These are phyloP conservation scores for Mesocricetus auratus DNA, from an alignment of 2,113 vertebrate genomes.

Conservation along the genomic window DNA sequence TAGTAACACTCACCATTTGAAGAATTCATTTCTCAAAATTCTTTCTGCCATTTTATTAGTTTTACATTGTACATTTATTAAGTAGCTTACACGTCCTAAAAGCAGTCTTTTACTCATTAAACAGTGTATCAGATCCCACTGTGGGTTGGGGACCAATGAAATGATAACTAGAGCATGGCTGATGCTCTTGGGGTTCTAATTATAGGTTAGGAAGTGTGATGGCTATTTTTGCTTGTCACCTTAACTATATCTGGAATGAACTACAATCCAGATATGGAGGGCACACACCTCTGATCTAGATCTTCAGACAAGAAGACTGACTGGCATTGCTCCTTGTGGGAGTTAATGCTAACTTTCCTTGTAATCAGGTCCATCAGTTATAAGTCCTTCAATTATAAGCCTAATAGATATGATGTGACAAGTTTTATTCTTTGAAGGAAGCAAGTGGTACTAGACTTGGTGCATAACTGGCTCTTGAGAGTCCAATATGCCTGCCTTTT, in stretches of 20 bases:
- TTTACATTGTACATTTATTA: not conserved
- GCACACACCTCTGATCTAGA: not conserved
- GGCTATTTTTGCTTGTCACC: not conserved
- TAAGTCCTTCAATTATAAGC: constrained; percentile 1
- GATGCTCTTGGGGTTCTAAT: not conserved
- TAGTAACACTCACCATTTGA: not conserved
- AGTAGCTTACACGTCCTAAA: not conserved
- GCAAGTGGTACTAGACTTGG: not conserved
- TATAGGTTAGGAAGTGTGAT: not conserved
- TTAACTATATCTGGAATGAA: not conserved
- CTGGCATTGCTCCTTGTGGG: not conserved
- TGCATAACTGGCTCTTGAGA: not conserved
- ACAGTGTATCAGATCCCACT: not conserved
- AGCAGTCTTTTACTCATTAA: not conserved
- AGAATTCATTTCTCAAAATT: constrained; percentile 63
- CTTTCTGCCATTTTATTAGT: not conserved
- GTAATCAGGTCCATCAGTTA: too few species aligned
- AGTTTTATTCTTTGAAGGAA: constrained; percentile 1
- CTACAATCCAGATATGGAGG: too few species aligned
- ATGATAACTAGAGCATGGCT: not conserved
- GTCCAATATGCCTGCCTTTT: not conserved
- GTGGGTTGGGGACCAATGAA: not conserved
- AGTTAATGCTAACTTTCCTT: not conserved
- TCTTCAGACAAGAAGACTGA: not conserved
- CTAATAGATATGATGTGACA: not conserved